Evolutionary conservation across 2,888 invertebrate genomes (phyloP).

Genomic region (Osmoderma eremita): DNA sequence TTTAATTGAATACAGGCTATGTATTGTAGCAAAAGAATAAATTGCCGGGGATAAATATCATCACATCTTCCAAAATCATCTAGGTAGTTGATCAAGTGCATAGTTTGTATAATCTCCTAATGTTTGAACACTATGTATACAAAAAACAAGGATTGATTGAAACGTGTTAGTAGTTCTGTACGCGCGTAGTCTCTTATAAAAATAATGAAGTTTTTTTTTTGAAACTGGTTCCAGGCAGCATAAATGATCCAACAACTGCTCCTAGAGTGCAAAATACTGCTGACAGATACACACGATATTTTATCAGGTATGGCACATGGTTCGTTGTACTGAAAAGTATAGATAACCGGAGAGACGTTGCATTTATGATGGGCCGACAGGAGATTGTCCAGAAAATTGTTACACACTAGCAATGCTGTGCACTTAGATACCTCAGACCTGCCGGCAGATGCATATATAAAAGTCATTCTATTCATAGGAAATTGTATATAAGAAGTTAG

Average conservation of each 20-base stretch:
- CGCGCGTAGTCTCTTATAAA: slow-evolving; percentile 14
- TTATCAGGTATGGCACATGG: slow-evolving; percentile 24
- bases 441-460: slow-evolving; percentile 29
- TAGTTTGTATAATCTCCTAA: slow-evolving; percentile 47
- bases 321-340: slow-evolving; percentile 40
- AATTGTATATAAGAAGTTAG: neutral
- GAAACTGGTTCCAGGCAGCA: slow-evolving; percentile 36
- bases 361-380: slow-evolving; percentile 29
- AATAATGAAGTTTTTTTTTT: slow-evolving; percentile 2
- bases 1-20: slow-evolving; percentile 3
- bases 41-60: slow-evolving; percentile 43
- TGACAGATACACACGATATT: slow-evolving; percentile 42
- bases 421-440: slow-evolving; percentile 20
- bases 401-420: slow-evolving; percentile 25
- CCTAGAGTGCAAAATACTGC: slow-evolving; percentile 38
- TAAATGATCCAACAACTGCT: slow-evolving; percentile 20
- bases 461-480: neutral
- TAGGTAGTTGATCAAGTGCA: slow-evolving; percentile 43
- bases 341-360: slow-evolving; percentile 34
- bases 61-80: slow-evolving; percentile 46
- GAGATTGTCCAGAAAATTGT: slow-evolving; percentile 19
- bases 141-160: slow-evolving; percentile 40
- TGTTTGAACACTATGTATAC: slow-evolving; percentile 45
- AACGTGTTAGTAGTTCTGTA: slow-evolving; percentile 21
- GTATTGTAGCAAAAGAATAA: slow-evolving; percentile 14